Evolutionary conservation across 2,888 invertebrate genomes (phyloP), one percentile per base, ranked within the genome.

Genomic region (Dasysyrphus albostriatus): DNA sequence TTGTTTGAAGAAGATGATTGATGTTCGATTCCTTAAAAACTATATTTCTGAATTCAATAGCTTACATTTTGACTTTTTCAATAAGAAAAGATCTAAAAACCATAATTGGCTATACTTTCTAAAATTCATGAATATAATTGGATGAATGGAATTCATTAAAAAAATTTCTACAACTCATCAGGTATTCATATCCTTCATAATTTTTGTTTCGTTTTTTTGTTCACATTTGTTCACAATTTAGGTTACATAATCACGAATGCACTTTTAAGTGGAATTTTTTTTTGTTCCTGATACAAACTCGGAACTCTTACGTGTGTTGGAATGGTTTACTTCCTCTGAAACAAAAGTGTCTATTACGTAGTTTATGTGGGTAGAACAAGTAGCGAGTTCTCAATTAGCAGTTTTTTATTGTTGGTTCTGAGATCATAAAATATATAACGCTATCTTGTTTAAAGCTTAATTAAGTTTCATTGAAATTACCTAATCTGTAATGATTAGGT

Each of bases 1-100:
- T 77, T 85, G 85, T 85, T 29, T 69, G 39, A 61, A 54, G 47
- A 37, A 39, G 54, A 51, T 54, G 63, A 7, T 65, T 54, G 63
- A 7, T 65, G 10, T 32, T 63, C 37, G 32, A 63, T n/a, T 24
- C n/a, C 8, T 63, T 47, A 12, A 44, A 16, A 47, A 44, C 8
- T n/a, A 16, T n/a, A 16, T 47, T 65, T 32, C 7, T 47, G 7
- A 47, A 32, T 47, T 65, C n/a, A 32, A 16, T 24, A 58, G 0
- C 16, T 16, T 10, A 49, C 14, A 24, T 3, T 24, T 2, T 19
- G 49, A 49, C 4, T 34, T 34, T 56, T 7, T 44, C n/a, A n/a
- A 47, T 47, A n/a, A n/a, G 7, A 44, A 44, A 5, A 44, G 4
- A 44, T 14, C 9, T 12, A 34, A 10, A 65, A 47, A 16, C 44